Evolutionary conservation across 2,888 invertebrate species (phyloP).

Genomic region (Macropis europaea): DNA sequence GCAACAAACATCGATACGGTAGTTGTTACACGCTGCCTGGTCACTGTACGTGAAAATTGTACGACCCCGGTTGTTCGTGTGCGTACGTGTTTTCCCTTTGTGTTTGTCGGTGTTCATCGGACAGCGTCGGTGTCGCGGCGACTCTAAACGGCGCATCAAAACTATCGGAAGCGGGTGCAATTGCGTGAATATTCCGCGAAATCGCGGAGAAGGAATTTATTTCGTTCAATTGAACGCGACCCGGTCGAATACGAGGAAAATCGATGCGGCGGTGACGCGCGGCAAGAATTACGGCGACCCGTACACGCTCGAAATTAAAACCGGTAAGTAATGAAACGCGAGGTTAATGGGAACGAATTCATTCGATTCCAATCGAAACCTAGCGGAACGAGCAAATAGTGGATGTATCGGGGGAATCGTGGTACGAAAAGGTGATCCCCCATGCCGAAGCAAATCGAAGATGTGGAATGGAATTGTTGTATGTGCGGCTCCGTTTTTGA

Average conservation of each 20-base stretch:
- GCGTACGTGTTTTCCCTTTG: neutral
- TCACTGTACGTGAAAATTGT: conserved; percentile 26
- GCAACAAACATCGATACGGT: conserved; percentile 75
- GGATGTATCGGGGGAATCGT: too few relatives aligned
- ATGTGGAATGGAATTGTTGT: too few relatives aligned
- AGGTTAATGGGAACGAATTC: neutral
- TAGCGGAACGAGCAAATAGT: neutral
- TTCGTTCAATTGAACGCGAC: conserved; percentile 5
- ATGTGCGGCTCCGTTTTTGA: too few relatives aligned
- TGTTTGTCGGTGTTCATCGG: neutral
- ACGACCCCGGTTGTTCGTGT: too few relatives aligned
- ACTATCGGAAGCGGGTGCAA: conserved; percentile 37
- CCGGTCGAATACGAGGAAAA: neutral
- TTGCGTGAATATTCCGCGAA: conserved; percentile 33
- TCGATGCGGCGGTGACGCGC: neutral
- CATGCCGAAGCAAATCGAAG: too few relatives aligned
- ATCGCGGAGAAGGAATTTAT: conserved; percentile 21
- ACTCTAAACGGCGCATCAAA: conserved; percentile 29
- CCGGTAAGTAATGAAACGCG: neutral
- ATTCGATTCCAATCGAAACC: neutral
- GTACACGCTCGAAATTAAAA: neutral
- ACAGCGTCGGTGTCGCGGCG: neutral
- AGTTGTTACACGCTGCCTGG: conserved; percentile 61
- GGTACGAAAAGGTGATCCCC: too few relatives aligned
- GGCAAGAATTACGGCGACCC: neutral